A percentile compares a stretch with the other conserved stretches of the same genome.
Conservation (phyloP, 2,113 vertebrate species). For the Heterochromis multidens region DNA sequence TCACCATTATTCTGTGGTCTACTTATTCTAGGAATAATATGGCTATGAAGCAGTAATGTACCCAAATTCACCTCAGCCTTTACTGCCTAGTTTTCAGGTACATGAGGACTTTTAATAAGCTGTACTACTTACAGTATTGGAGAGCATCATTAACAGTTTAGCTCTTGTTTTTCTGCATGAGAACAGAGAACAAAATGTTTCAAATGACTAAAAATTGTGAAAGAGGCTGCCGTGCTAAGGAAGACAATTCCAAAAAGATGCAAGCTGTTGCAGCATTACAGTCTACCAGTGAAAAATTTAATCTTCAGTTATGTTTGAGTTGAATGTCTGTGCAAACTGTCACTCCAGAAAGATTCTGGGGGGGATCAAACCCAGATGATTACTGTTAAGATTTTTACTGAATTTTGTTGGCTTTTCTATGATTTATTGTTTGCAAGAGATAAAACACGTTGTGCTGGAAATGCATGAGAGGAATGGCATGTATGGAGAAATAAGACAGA, state of each 20-base stretch:
- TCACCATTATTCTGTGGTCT: neutral
- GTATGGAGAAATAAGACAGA: neutral
- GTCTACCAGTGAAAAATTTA: neutral
- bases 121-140: neutral
- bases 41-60: neutral
- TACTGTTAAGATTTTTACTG: neutral
- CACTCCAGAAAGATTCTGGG: neutral
- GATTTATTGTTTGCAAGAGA: neutral
- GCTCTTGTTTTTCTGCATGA: neutral
- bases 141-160: neutral
- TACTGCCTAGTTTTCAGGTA: neutral
- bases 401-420: neutral
- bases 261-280: neutral
- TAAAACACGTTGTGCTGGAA: neutral
- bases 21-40: slow-evolving; percentile 11
- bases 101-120: neutral
- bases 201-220: neutral
- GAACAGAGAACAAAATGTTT: neutral
- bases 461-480: neutral
- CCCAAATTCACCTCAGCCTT: neutral
- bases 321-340: neutral
- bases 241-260: neutral
- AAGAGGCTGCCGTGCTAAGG: neutral
- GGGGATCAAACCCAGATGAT: neutral
- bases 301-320: neutral